Conservation (phyloP, 2,888 invertebrate species). For the Dendrolimus pini region DNA sequence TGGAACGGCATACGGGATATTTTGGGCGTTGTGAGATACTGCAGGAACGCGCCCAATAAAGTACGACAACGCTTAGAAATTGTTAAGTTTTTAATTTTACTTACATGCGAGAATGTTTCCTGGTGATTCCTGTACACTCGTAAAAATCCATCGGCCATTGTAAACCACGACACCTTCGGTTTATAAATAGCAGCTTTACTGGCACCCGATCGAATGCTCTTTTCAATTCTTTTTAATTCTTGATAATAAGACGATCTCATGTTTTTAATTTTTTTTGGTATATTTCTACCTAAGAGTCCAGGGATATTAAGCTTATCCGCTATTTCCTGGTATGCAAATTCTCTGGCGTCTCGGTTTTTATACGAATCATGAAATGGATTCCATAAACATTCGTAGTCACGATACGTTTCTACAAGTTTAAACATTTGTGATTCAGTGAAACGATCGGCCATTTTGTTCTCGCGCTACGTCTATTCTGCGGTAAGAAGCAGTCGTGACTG, state of each 20-base stretch:
- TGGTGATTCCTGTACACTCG: neutral
- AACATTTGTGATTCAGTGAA: neutral
- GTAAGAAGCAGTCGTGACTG: too few relatives aligned
- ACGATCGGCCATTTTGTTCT: neutral
- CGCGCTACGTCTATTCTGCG: too few relatives aligned
- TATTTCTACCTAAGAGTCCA: conserved; percentile 12
- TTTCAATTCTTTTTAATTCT: conserved; percentile 16
- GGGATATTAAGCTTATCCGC: conserved; percentile 15
- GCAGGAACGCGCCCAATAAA: too few relatives aligned
- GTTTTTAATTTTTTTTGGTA: conserved; percentile 22
- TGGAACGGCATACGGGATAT: too few relatives aligned
- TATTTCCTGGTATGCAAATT: conserved; percentile 17
- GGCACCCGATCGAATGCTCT: conserved; percentile 7
- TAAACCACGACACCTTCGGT: conserved; percentile 15
- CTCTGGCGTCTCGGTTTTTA: conserved; percentile 3
- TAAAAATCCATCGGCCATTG: conserved; percentile 11
- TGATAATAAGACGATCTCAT: conserved; percentile 21
- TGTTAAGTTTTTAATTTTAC: neutral
- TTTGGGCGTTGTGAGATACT: too few relatives aligned
- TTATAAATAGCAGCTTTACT: conserved; percentile 6
- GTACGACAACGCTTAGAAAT: too few relatives aligned
- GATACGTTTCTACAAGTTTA: neutral
- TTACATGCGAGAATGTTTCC: neutral
- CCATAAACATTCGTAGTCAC: neutral
- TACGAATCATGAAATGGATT: neutral